These are phyloP conservation scores for Heliocidaris tuberculata DNA, from an alignment of 35 echinoderm and acorn worm species.

Conservation along the genomic window DNA sequence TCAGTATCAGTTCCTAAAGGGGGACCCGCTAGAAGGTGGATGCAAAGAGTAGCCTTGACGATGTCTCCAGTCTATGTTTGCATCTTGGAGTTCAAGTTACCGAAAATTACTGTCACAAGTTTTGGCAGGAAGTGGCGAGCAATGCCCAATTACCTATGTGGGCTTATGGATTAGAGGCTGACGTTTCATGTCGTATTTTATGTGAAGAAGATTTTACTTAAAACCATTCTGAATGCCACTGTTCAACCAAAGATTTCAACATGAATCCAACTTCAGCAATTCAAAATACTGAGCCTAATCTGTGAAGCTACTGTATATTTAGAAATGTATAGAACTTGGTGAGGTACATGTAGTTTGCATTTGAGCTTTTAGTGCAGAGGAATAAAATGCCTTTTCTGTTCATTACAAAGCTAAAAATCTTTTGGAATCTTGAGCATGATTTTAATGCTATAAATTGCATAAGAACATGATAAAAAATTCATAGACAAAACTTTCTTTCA, in stretches of 20 bases:
- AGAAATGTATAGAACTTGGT: neutral
- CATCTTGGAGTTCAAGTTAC: neutral
- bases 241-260: neutral
- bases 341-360: neutral
- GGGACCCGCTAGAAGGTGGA: neutral
- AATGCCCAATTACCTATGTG: constrained; percentile 8
- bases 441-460: neutral
- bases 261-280: neutral
- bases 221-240: neutral
- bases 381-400: neutral
- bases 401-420: neutral
- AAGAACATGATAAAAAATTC: too few species aligned
- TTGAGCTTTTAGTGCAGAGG: neutral
- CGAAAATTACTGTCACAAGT: neutral
- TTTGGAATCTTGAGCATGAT: neutral
- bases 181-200: neutral
- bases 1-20: neutral
- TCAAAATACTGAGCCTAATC: neutral
- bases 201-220: neutral
- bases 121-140: neutral
- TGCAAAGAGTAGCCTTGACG: neutral
- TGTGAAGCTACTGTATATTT: neutral
- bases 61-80: neutral
- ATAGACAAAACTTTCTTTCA: too few species aligned
- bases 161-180: neutral